Base-by-base conservation (phyloP, 2,888 invertebrate genomes). In the Tupiocoris notatus region DNA sequence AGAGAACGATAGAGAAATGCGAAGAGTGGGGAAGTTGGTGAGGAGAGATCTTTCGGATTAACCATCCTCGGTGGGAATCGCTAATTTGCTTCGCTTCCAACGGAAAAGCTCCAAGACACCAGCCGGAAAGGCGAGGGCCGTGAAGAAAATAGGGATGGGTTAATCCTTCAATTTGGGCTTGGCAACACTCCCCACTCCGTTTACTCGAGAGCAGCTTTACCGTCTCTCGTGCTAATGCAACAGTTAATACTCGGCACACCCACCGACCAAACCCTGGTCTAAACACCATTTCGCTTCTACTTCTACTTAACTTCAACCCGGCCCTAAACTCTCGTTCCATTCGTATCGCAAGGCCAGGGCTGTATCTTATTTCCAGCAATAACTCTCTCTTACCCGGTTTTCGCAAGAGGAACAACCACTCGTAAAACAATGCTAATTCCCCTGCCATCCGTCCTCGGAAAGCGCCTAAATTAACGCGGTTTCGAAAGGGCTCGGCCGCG, bases 81-180 rank as follows among this genome's bases (percentile, higher is more conserved):
- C 59, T 59, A 59, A 59, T 59, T 59, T 59, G 59, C 59, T 59
- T 6, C 59, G 17, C 59, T n/a, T 59, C 59, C 17, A 59, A n/a
- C 18, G 59, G 59, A 59, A 59, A 59, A 59, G 59, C 18, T 59
- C 17, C 59, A n/a, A 59, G 59, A 18, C 59, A 20, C 17, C 18
- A 59, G 59, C 7, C 18, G 17, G n/a, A n/a, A 59, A 59, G 59
- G 59, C 7, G 59, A n/a, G n/a, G 59, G n/a, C 7, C 2, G 59
- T 3, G 18, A n/a, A 59, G 59, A 59, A 20, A 59, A 59, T n/a
- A 59, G 59, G 17, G 59, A n/a, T 9, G 59, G 23, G n/a, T 57
- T 71, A 71, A 71, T 71, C 71, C 71, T 58, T 71, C 71, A 71
- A 71, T 71, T 71, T 61, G 71, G 71, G 61, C 62, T 18, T 54